Evolutionary conservation across 2,888 invertebrate species (phyloP).

Genomic region (Tetranychus truncatus): DNA sequence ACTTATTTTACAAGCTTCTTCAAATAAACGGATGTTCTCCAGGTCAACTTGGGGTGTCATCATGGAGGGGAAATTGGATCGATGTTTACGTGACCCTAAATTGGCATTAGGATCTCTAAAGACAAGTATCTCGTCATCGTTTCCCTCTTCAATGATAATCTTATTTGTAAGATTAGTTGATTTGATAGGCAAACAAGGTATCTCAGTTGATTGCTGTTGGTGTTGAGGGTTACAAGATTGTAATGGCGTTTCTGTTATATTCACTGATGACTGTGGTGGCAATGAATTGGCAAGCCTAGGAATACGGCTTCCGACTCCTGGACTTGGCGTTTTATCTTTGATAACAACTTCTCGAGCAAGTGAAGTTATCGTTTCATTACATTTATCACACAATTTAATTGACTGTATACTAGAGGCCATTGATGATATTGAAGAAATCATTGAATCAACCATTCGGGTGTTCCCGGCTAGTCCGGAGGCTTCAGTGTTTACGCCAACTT

Average conservation of each 20-base stretch:
- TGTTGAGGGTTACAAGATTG: neutral
- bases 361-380: slow-evolving; percentile 41
- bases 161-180: neutral
- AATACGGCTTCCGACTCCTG: slow-evolving; percentile 14
- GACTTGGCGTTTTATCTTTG: slow-evolving; percentile 20
- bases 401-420: slow-evolving; percentile 16
- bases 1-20: slow-evolving; percentile 10
- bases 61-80: slow-evolving; percentile 10
- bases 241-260: neutral
- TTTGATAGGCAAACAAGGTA: neutral
- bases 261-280: neutral
- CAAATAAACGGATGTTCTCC: neutral
- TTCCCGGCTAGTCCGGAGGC: neutral
- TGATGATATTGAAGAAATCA: slow-evolving; percentile 9
- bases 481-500: slow-evolving; percentile 8
- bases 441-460: slow-evolving; percentile 8
- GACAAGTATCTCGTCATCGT: slow-evolving; percentile 18
- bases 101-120: slow-evolving; percentile 16
- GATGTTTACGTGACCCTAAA: slow-evolving; percentile 10
- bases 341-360: slow-evolving; percentile 35
- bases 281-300: slow-evolving; percentile 9
- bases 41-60: slow-evolving; percentile 3
- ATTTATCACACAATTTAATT: slow-evolving; percentile 41
- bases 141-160: slow-evolving; percentile 18
- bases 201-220: neutral